Evolutionary conservation across 2,113 vertebrate genomes (phyloP).

Genomic region (Mus spicilegus): DNA sequence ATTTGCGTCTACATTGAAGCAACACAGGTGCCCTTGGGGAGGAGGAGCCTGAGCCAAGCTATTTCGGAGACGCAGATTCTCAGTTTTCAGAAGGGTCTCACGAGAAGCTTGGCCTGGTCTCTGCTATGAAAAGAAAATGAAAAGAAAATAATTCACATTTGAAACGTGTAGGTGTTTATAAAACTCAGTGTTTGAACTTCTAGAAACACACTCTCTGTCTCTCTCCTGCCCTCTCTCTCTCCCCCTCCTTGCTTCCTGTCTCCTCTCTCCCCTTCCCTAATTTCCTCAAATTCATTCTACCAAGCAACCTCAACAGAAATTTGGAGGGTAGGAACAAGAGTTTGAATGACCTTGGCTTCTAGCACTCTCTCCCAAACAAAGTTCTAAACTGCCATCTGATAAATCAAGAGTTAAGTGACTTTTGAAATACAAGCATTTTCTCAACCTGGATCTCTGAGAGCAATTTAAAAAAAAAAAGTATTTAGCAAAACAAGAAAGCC

Average conservation of each 20-base stretch:
- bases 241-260: neutral
- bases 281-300: conserved; percentile 21
- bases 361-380: neutral
- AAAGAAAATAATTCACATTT: conserved; percentile 72
- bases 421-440: conserved; percentile 77
- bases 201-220: conserved; percentile 33
- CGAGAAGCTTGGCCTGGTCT: conserved; percentile 34
- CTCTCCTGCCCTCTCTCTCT: too few species aligned
- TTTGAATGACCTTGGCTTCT: neutral
- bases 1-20: neutral
- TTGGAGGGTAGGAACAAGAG: conserved; percentile 15
- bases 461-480: conserved; percentile 64
- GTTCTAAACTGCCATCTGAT: conserved; percentile 75
- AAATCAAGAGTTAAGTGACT: conserved; percentile 81
- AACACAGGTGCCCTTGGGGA: neutral
- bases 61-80: conserved; percentile 29
- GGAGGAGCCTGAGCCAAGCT: neutral
- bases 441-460: conserved; percentile 80
- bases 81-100: conserved; percentile 57
- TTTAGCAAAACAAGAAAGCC: conserved; percentile 83
- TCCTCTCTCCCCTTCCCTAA: neutral
- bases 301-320: conserved; percentile 27
- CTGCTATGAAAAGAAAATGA: conserved; percentile 48
- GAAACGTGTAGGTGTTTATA: conserved; percentile 52
- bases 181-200: conserved; percentile 37